These are phyloP conservation scores for Drosophila cardini DNA, from an alignment of 1,140 invertebrate species.

Conservation along the genomic window DNA sequence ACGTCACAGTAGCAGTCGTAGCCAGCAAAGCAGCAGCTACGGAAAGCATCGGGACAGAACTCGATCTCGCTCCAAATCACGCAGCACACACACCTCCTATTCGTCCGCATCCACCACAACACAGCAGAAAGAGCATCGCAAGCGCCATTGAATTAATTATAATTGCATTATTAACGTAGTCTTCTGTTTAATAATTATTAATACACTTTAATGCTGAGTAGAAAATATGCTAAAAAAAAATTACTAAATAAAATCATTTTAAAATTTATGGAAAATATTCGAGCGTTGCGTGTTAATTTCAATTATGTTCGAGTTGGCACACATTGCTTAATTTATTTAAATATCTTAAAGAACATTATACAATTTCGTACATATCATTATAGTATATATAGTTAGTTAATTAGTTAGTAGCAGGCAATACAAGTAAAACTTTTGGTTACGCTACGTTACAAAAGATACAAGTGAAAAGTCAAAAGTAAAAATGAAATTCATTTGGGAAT, in stretches of 20 bases:
- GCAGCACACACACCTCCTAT: slow-evolving; percentile 62
- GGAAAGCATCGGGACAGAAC: slow-evolving; percentile 42
- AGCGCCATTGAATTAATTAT: slow-evolving; percentile 60
- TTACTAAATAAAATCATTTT: background rate
- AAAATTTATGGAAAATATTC: slow-evolving; percentile 7
- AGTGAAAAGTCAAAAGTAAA: slow-evolving; percentile 9
- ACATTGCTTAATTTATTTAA: slow-evolving; percentile 44
- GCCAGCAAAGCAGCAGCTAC: slow-evolving; percentile 56
- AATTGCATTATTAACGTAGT: slow-evolving; percentile 15
- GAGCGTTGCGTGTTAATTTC: slow-evolving; percentile 22
- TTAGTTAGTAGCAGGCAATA: slow-evolving; percentile 18
- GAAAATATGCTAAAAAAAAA: slow-evolving; percentile 24
- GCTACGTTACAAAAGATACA: slow-evolving; percentile 8
- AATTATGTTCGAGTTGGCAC: slow-evolving; percentile 44
- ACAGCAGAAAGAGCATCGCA: slow-evolving; percentile 37
- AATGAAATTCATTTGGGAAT: slow-evolving; percentile 11
- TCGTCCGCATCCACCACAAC: slow-evolving; percentile 67
- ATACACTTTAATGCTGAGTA: slow-evolving; percentile 35
- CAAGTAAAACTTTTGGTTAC: slow-evolving; percentile 15
- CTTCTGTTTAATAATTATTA: slow-evolving; percentile 39
- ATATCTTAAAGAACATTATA: slow-evolving; percentile 41
- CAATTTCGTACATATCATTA: slow-evolving; percentile 28
- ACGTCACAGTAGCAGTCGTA: slow-evolving; percentile 49
- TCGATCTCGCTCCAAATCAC: slow-evolving; percentile 70
- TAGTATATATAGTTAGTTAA: background rate